Conservation (phyloP, 1,140 invertebrate genomes). For the Bombus affinis region DNA sequence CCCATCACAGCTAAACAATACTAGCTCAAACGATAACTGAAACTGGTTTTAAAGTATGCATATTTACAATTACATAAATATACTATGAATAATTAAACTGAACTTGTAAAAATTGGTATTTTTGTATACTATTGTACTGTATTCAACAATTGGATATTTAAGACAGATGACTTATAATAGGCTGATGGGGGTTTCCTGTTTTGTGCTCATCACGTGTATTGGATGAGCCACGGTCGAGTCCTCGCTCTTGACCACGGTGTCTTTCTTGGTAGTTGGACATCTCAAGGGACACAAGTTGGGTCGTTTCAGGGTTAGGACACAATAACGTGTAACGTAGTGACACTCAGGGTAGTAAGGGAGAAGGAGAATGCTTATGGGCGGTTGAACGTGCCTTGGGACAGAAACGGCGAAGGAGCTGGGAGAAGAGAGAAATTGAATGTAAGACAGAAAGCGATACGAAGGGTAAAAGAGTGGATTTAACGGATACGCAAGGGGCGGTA, state of each 20-base stretch:
- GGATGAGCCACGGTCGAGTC: constrained; percentile 16
- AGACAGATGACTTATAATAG: not conserved
- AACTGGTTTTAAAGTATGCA: not conserved
- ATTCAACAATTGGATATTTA: not conserved
- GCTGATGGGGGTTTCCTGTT: not conserved
- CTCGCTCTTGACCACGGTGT: constrained; percentile 54
- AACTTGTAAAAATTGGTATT: too few relatives aligned
- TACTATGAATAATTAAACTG: not conserved
- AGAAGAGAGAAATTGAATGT: not conserved
- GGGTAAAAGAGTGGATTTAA: constrained; percentile 22
- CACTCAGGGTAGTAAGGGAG: constrained; percentile 4
- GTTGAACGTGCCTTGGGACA: not conserved
- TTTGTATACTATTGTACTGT: not conserved
- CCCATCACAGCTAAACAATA: not conserved
- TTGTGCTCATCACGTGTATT: constrained; percentile 12
- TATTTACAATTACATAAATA: not conserved
- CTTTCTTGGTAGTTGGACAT: constrained; percentile 34
- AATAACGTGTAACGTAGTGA: constrained; percentile 40
- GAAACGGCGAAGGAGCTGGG: not conserved
- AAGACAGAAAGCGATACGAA: constrained; percentile 36
- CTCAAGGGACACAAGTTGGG: constrained; percentile 33
- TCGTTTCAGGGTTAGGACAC: constrained; percentile 52
- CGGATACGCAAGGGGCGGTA: constrained; percentile 60
- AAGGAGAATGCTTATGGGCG: not conserved
- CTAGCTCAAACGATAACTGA: not conserved